phyloP scores from a whole-genome alignment of 2,888 invertebrate genomes.

The Sarcophaga subvicina region DNA sequence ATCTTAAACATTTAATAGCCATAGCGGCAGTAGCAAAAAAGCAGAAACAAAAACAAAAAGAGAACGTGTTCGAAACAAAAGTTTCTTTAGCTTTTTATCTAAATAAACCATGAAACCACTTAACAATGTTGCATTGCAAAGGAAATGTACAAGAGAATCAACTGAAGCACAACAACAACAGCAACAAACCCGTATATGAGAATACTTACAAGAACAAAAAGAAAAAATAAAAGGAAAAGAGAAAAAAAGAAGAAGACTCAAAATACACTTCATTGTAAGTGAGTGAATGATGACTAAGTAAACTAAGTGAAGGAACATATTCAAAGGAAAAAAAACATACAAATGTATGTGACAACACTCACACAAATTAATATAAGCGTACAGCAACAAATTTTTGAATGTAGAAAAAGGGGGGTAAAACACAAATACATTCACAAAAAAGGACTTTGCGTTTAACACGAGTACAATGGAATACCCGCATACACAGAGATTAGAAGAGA shows the following conservation, averaged over 20 bases:
- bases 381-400: no score
- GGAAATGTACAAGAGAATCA: conserved; percentile 37
- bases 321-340: conserved; percentile 22
- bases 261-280: conserved; percentile 33
- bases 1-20: no score
- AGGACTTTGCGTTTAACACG: no score
- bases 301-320: background rate
- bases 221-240: conserved; percentile 33
- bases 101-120: conserved; percentile 68
- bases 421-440: no score
- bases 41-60: no score
- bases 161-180: conserved; percentile 10
- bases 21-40: no score
- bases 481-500: conserved; percentile 11
- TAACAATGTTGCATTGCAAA: conserved; percentile 58
- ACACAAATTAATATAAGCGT: conserved; percentile 38
- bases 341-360: conserved; percentile 26
- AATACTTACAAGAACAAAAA: conserved; percentile 7
- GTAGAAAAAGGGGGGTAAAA: no score
- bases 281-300: conserved; percentile 20
- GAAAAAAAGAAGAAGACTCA: background rate
- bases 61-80: conserved; percentile 66
- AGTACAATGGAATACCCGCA: background rate
- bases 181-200: no score
- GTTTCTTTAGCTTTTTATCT: conserved; percentile 48